Conservation (phyloP, 2,888 invertebrate species). For the Campoplex capitator region DNA sequence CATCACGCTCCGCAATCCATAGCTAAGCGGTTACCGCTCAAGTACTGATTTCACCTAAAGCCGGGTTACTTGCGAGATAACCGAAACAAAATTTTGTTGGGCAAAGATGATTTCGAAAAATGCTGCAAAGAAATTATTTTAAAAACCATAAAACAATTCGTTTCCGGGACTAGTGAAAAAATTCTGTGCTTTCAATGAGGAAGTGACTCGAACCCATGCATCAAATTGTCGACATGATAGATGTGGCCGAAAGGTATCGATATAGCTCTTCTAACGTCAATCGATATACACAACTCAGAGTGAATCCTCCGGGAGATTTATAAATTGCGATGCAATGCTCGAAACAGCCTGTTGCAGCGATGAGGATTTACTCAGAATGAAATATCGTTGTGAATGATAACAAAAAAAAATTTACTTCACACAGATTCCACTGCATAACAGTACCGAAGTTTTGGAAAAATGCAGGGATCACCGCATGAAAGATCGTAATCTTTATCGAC, state of each 20-base stretch:
- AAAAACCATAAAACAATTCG: neutral
- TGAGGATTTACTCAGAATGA: constrained; percentile 44
- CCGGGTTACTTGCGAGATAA: no score
- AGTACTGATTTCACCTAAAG: no score
- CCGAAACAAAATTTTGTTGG: neutral
- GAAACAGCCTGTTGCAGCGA: constrained; percentile 66
- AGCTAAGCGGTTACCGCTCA: no score
- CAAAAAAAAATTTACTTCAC: constrained; percentile 47
- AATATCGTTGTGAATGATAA: constrained; percentile 45
- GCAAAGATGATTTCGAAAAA: neutral
- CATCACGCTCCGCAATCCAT: no score
- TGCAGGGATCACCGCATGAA: constrained; percentile 12
- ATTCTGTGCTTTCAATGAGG: neutral
- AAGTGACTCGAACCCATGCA: constrained; percentile 15
- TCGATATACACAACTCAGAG: constrained; percentile 27
- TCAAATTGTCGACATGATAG: constrained; percentile 50
- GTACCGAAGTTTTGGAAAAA: constrained; percentile 30
- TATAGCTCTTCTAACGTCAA: constrained; percentile 33
- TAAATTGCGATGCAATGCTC: constrained; percentile 57
- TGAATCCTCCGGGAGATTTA: constrained; percentile 61
- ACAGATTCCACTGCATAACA: constrained; percentile 1
- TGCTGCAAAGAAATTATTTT: neutral
- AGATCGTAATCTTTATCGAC: constrained; percentile 27
- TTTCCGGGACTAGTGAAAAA: neutral
- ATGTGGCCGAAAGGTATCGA: constrained; percentile 50